These are phyloP conservation scores for Pseudococcus viburni DNA, from an alignment of 2,888 invertebrate genomes.

Conservation along the genomic window DNA sequence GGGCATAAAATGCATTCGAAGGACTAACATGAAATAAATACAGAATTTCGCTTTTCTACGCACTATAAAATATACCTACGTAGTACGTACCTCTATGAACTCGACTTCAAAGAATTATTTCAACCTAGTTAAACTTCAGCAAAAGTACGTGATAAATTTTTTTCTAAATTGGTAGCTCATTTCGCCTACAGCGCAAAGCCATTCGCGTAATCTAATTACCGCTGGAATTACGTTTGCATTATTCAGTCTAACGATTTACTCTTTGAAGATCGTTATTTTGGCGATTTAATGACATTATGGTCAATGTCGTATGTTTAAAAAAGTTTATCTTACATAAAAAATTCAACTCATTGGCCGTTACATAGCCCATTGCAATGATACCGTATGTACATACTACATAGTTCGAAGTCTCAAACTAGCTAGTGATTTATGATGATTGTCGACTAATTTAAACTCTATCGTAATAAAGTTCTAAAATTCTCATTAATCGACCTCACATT, in stretches of 20 bases:
- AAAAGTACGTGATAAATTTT: not conserved
- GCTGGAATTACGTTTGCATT: not conserved
- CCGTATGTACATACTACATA: not conserved
- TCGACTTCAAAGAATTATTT: too few relatives aligned
- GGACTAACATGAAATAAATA: too few relatives aligned
- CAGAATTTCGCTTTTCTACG: too few relatives aligned
- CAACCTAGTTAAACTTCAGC: not conserved
- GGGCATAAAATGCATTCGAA: too few relatives aligned
- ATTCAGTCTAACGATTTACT: constrained; percentile 38
- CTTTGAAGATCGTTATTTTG: constrained; percentile 33
- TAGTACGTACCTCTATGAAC: too few relatives aligned
- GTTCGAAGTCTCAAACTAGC: not conserved
- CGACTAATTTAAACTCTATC: constrained; percentile 2
- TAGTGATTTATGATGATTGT: constrained; percentile 6
- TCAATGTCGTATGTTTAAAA: constrained; percentile 18
- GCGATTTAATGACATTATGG: constrained; percentile 25
- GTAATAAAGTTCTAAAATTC: constrained; percentile 18
- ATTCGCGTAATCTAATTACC: not conserved
- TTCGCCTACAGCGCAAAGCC: constrained; percentile 1
- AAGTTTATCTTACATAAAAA: constrained; percentile 24
- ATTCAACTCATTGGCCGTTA: not conserved
- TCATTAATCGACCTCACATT: not conserved
- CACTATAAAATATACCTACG: too few relatives aligned
- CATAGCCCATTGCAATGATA: not conserved
- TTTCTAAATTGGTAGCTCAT: constrained; percentile 9